These are phyloP conservation scores for Orchesella flavescens DNA, from an alignment of 2,888 invertebrate genomes.

Conservation along the genomic window DNA sequence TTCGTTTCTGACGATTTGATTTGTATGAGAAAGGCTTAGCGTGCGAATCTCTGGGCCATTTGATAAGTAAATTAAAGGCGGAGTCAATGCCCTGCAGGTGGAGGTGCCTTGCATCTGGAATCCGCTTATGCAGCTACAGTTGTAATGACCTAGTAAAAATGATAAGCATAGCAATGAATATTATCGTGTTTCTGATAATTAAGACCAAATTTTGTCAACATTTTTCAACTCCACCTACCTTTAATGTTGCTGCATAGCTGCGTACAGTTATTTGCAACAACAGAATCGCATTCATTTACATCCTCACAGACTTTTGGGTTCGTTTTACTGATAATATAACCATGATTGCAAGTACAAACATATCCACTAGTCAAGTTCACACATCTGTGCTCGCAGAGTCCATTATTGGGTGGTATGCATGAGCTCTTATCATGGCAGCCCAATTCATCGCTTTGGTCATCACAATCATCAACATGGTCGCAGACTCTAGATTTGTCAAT, in stretches of 20 bases:
- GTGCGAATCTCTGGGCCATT: constrained; percentile 91
- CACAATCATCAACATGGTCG: constrained; percentile 90
- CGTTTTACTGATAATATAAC: constrained; percentile 85
- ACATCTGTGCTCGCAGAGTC: constrained; percentile 92
- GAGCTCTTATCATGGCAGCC: constrained; percentile 81
- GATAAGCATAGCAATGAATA: background rate
- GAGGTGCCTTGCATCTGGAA: constrained; percentile 87
- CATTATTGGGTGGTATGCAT: constrained; percentile 74
- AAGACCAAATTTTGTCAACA: no score
- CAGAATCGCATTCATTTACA: constrained; percentile 88
- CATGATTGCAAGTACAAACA: constrained; percentile 88
- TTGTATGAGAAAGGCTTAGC: constrained; percentile 75
- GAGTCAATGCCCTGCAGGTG: constrained; percentile 82
- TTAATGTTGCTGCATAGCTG: constrained; percentile 94
- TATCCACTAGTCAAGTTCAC: constrained; percentile 89
- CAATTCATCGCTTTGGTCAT: constrained; percentile 90
- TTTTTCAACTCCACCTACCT: constrained; percentile 76
- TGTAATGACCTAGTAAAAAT: constrained; percentile 77
- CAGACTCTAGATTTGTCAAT: constrained; percentile 86
- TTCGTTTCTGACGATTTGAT: constrained; percentile 87
- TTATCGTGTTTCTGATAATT: no score
- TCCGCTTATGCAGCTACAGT: constrained; percentile 89
- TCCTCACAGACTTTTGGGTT: constrained; percentile 83
- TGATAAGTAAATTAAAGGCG: constrained; percentile 83
- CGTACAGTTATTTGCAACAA: constrained; percentile 89